Evolutionary conservation across 2,888 invertebrate species (phyloP), one percentile per base, ranked within the genome.

Genomic region (Suillia variegata): DNA sequence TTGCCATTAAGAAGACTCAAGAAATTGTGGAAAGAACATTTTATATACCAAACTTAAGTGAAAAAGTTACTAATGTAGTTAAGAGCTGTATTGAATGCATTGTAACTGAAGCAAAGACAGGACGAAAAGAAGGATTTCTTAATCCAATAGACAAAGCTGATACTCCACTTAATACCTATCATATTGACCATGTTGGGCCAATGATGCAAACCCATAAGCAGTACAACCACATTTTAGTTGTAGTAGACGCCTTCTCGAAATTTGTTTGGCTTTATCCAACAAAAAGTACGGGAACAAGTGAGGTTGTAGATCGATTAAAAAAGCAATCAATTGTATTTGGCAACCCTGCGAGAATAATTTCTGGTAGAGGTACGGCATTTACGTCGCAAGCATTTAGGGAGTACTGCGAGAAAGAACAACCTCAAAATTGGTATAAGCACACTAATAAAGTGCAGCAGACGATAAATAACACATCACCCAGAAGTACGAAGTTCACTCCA

Each of bases 321-420:
- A 54, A 45, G 1, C 42, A 54, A n/a, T 12, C 54, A 2, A 3
- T 5, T 10, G 13, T 15, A 2, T 54, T 54, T 45, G 54, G 54
- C 6, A 54, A 54, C 20, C 42, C 54, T 1, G 10, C 2, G 20
- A 38, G 42, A 1, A 20, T 54, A 45, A 45, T 22, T 6, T 20
- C 22, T 3, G 42, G 24, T n/a, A 20, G 38, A 52, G 52, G 13
- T n/a, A 59, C 53, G 24, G 58, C 59, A 10, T 61, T 63, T 49
- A 63, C 58, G 1, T 55, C 61, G 1, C 47, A 56, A 17, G 45
- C 54, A 4, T 83, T 82, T 54, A 61, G 64, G 48, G 53, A 60
- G 5, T 76, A 73, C 54, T 80, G 76, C 59, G 55, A 52, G 21
- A 65, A 67, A 68, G 71, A 20, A 63, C 76, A 20, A 10, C 73